Conservation (phyloP, 53 echinoderm and acorn worm species). For the Astropecten irregularis region DNA sequence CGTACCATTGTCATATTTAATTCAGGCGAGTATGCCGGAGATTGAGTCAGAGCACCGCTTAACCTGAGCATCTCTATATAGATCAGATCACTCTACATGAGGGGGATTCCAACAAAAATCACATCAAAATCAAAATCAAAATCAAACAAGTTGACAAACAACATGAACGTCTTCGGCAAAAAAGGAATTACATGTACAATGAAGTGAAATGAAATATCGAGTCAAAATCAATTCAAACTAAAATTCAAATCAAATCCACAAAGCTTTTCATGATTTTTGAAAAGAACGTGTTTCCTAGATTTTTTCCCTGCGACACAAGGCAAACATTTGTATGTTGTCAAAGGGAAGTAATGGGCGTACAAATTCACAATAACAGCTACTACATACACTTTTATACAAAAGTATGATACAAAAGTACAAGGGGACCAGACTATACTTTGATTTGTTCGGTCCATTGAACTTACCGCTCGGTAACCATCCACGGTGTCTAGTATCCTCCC, state of each 20-base stretch:
- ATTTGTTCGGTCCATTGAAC: neutral
- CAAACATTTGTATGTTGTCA: too few relatives aligned
- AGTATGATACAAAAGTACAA: too few relatives aligned
- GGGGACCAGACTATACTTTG: neutral
- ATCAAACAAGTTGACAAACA: too few relatives aligned
- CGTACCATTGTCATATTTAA: constrained; percentile 32
- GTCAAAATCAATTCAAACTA: neutral
- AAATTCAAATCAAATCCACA: too few relatives aligned
- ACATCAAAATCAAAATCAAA: neutral
- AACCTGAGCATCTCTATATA: constrained; percentile 11
- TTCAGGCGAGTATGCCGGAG: constrained; percentile 3
- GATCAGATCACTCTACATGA: constrained; percentile 23
- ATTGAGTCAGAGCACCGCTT: neutral
- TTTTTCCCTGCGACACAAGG: too few relatives aligned
- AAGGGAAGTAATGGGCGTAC: too few relatives aligned
- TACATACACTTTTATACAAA: too few relatives aligned
- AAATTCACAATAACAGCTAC: too few relatives aligned
- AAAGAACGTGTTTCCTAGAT: neutral
- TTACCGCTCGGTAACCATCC: constrained; percentile 80
- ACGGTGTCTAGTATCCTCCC: constrained; percentile 74
- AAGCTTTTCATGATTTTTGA: too few relatives aligned
- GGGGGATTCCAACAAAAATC: constrained; percentile 17
- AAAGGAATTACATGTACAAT: too few relatives aligned
- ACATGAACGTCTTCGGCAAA: too few relatives aligned
- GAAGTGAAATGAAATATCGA: neutral